Evolutionary conservation across 2,888 invertebrate species (phyloP).

Genomic region (Apodemia zela): DNA sequence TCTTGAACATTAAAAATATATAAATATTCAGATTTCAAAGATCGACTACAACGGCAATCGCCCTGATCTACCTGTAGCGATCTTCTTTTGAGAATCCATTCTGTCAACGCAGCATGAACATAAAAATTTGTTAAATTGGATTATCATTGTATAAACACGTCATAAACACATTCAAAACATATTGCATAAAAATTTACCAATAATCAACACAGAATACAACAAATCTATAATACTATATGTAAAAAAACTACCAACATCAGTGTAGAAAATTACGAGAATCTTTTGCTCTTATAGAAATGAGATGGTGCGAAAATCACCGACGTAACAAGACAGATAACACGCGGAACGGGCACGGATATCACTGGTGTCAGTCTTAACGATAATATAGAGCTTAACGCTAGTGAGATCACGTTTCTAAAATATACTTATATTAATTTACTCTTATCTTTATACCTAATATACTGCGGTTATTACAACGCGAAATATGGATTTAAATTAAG

Average conservation of each 20-base stretch:
- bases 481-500: background rate
- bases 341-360: conserved; percentile 21
- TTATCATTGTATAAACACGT: conserved; percentile 42
- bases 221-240: conserved; percentile 42
- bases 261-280: conserved; percentile 25
- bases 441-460: conserved; percentile 26
- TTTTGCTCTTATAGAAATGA: conserved; percentile 39
- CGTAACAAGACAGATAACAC: background rate
- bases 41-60: conserved; percentile 31
- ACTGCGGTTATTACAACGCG: conserved; percentile 11
- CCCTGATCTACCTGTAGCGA: conserved; percentile 63
- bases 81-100: conserved; percentile 71
- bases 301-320: conserved; percentile 35
- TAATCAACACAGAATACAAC: conserved; percentile 58
- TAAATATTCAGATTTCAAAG: conserved; percentile 34
- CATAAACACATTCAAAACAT: conserved; percentile 58
- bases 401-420: conserved; percentile 40
- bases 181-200: conserved; percentile 59
- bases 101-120: conserved; percentile 71
- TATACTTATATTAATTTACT: conserved; percentile 30
- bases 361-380: conserved; percentile 54
- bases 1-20: conserved; percentile 33
- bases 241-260: conserved; percentile 39
- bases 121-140: conserved; percentile 39
- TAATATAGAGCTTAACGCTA: conserved; percentile 41